phyloP scores from a whole-genome alignment of 2,113 vertebrate genomes.

The Galeopterus variegatus region DNA sequence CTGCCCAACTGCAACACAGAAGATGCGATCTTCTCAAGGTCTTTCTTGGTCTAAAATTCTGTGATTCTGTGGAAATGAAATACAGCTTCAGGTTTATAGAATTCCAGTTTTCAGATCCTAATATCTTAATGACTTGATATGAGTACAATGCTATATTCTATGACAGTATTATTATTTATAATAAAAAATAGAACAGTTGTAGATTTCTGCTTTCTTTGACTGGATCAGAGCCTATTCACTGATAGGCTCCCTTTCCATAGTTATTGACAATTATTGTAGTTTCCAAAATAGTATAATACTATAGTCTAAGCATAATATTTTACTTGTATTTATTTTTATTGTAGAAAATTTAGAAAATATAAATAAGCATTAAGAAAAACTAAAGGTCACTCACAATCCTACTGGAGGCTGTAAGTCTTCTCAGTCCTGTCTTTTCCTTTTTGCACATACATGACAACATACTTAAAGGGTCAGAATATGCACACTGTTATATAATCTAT shows the following conservation, averaged over 20 bases:
- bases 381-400: not conserved
- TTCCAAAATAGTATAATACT: not conserved
- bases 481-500: not conserved
- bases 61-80: not conserved
- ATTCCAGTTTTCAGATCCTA: not conserved
- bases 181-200: not conserved
- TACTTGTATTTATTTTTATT: not conserved
- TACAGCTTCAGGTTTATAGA: not conserved
- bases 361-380: not conserved
- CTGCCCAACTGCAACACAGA: not conserved
- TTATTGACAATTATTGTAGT: not conserved
- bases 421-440: not conserved
- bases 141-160: not conserved
- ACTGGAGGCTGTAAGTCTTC: not conserved
- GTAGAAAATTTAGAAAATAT: not conserved
- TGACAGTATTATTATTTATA: not conserved
- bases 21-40: not conserved
- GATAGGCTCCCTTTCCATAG: not conserved
- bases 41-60: not conserved
- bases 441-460: accelerated
- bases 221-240: not conserved
- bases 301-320: not conserved
- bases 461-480: too few species aligned
- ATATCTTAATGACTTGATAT: not conserved
- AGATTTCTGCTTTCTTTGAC: not conserved